phyloP scores from a whole-genome alignment of 2,888 invertebrate species.

The Chymomyza fuscimana region DNA sequence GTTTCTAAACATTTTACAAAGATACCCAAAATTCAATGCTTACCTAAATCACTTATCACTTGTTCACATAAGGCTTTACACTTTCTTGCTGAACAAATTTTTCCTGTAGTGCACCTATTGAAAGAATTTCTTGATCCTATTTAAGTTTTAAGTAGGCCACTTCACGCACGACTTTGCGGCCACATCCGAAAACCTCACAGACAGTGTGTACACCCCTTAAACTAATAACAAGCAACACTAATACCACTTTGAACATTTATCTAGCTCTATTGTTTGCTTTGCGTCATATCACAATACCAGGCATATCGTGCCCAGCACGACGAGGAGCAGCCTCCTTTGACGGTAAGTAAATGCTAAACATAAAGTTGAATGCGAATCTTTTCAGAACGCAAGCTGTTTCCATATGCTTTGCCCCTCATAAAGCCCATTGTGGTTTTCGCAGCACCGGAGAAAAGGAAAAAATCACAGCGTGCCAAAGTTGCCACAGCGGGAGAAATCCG shows the following conservation, averaged over 20 bases:
- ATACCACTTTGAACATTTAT: slow-evolving; percentile 45
- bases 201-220: background rate
- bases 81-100: too few species aligned
- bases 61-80: too few species aligned
- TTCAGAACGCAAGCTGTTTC: background rate
- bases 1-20: too few species aligned
- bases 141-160: too few species aligned
- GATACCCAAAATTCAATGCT: too few species aligned
- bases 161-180: too few species aligned
- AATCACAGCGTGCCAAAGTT: slow-evolving; percentile 41
- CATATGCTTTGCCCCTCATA: background rate
- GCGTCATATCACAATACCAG: slow-evolving; percentile 93
- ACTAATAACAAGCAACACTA: background rate
- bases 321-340: slow-evolving; percentile 82
- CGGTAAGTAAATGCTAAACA: slow-evolving; percentile 78
- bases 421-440: slow-evolving; percentile 58
- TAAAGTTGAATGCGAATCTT: background rate
- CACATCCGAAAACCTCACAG: background rate
- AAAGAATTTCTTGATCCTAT: too few species aligned
- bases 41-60: too few species aligned
- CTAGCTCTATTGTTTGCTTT: slow-evolving; percentile 89
- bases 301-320: slow-evolving; percentile 83
- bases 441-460: slow-evolving; percentile 48
- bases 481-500: slow-evolving; percentile 15
- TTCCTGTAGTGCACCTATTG: too few species aligned